These are phyloP conservation scores for Subacronicta megacephala DNA, from an alignment of 2,888 invertebrate genomes.

Conservation along the genomic window DNA sequence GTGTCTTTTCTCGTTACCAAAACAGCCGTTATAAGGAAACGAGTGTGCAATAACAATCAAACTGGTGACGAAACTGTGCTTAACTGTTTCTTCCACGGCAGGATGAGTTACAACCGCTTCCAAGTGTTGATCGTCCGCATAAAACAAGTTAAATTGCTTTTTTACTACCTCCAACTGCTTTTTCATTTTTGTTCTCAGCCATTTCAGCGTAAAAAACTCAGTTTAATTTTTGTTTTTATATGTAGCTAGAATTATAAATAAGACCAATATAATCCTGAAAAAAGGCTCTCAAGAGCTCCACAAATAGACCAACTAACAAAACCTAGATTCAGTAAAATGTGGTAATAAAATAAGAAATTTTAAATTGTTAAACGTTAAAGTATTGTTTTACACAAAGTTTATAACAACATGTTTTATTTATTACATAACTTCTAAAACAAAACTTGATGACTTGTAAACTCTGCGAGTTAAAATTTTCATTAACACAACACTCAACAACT, in stretches of 20 bases:
- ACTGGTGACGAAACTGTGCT: constrained; percentile 5
- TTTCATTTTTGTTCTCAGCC: not conserved
- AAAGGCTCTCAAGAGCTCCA: constrained; percentile 1
- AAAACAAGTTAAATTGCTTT: constrained; percentile 59
- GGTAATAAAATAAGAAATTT: constrained; percentile 19
- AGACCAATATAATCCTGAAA: not conserved
- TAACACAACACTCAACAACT: constrained; percentile 33
- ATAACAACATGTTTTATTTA: constrained; percentile 46
- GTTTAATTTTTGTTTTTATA: not conserved
- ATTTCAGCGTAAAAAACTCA: constrained; percentile 1
- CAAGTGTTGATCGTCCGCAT: constrained; percentile 50
- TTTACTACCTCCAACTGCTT: constrained; percentile 41
- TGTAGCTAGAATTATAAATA: not conserved
- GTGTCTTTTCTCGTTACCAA: not conserved
- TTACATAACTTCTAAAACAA: constrained; percentile 40
- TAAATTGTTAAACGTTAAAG: constrained; percentile 31
- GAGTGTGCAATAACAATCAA: constrained; percentile 10
- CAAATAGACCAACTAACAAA: constrained; percentile 18
- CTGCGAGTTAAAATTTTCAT: constrained; percentile 34
- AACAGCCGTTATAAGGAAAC: constrained; percentile 8
- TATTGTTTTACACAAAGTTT: constrained; percentile 37
- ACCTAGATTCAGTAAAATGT: constrained; percentile 13
- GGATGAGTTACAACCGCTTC: constrained; percentile 30
- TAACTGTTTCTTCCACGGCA: constrained; percentile 17
- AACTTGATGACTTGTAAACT: constrained; percentile 35